Base-by-base conservation (phyloP, 2,113 vertebrate species). In the Oryzias curvinotus region DNA sequence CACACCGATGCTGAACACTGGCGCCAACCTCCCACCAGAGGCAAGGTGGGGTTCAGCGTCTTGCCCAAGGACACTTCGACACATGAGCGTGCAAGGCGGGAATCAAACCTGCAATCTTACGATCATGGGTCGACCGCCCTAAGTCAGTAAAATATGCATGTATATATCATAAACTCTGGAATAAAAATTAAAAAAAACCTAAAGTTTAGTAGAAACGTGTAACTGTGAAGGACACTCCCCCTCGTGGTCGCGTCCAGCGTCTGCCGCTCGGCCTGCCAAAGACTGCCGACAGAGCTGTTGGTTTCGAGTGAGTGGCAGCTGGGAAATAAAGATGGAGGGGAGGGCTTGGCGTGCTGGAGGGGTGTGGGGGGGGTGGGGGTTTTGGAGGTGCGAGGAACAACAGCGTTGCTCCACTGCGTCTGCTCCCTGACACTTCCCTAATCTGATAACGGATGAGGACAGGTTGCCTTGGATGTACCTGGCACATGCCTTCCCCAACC, bases 401-500 rank as follows among this genome's bases (percentile, higher is more conserved):
- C 84, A 77, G 84, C 81, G 71, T 78, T 81, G 79, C 85, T 85
- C 76, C 81, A 65, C 67, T 73, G 75, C 85, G 86, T 94, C 93
- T 94, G 93, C 94, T 92, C 90, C 85, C 91, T 94, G 95, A 96
- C 94, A 93, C 93, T 87, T 84, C 83, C 92, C 92, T 96, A 98
- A 99, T 98, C 96, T 99, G 96, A 98, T 99, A 96, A 98, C 92
- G 82, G 93, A 98, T 96, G 94, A 93, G 91, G 94, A 95, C 94
- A 94, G 95, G 94, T 96, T 98, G 93, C 85, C 91, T 94, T 93
- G 89, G 85, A 94, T 91, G 91, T 96, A 96, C 92, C 75, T 97
- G 96, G 96, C 95, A 96, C 91, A 93, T 92, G 91, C 94, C 92
- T 93, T 83, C 72, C 81, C 80, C 94, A 96, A 94, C 94, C 95